These are phyloP conservation scores for Salvelinus sp. DNA, from an alignment of 2,113 vertebrate genomes.

Conservation along the genomic window DNA sequence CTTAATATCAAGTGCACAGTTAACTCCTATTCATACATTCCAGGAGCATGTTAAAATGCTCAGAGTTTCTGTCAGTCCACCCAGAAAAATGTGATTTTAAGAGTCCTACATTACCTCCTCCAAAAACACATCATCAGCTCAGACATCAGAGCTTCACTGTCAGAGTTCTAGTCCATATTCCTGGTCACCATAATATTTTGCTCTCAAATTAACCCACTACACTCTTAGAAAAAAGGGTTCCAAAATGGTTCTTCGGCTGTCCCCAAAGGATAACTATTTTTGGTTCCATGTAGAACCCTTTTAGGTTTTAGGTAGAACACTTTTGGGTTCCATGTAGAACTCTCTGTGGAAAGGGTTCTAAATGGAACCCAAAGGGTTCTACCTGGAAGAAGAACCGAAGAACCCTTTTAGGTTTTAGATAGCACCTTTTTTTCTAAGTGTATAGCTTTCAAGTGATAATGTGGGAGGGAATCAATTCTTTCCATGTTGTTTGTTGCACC, in stretches of 20 bases:
- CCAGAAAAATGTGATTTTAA: background rate
- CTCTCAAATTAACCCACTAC: background rate
- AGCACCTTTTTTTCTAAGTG: no score
- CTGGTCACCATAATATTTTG: background rate
- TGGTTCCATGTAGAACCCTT: no score
- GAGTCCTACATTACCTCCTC: background rate
- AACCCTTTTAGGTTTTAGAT: no score
- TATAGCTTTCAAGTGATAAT: background rate
- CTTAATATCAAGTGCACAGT: no score
- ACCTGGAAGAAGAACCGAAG: no score
- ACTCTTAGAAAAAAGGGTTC: no score
- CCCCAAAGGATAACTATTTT: no score
- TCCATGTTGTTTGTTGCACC: conserved; percentile 1
- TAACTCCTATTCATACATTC: background rate
- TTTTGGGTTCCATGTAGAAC: no score
- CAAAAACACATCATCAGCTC: background rate
- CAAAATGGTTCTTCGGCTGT: no score
- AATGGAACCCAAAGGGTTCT: no score
- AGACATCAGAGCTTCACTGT: background rate
- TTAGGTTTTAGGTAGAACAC: no score
- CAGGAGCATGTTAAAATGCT: background rate
- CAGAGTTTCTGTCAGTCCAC: background rate
- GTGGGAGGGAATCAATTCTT: background rate
- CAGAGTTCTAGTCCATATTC: background rate
- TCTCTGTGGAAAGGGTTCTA: no score